Conservation (phyloP, 2,888 invertebrate species). For the Cyclophora albipunctata region DNA sequence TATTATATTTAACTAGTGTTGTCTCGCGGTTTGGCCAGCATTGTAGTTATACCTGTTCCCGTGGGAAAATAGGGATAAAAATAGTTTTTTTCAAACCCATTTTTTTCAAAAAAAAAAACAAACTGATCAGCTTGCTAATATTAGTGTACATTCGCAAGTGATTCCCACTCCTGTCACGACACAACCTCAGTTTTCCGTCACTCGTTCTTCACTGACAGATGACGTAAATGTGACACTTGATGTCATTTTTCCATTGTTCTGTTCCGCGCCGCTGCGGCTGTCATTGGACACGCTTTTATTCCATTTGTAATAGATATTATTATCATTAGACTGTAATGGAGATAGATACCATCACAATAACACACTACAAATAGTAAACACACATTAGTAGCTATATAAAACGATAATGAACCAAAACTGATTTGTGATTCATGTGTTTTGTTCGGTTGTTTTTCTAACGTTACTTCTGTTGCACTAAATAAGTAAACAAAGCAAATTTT, state of each 20-base stretch:
- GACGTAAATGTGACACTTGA: conserved; percentile 17
- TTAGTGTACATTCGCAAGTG: too few species aligned
- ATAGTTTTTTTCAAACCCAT: too few species aligned
- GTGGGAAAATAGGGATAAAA: too few species aligned
- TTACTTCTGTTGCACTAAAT: neutral
- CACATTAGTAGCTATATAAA: conserved; percentile 19
- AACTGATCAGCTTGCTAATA: too few species aligned
- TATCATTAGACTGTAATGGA: conserved; percentile 26
- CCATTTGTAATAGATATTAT: conserved; percentile 47
- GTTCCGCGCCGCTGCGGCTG: conserved; percentile 6
- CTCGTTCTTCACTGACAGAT: conserved; percentile 2
- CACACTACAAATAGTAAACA: conserved; percentile 20
- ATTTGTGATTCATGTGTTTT: neutral
- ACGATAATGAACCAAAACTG: conserved; percentile 20
- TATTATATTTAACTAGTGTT: too few species aligned
- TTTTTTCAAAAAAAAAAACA: too few species aligned
- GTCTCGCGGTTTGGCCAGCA: too few species aligned
- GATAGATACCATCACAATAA: conserved; percentile 31
- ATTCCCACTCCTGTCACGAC: neutral
- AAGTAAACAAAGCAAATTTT: conserved; percentile 5
- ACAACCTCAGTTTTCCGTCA: neutral
- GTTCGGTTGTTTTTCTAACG: neutral
- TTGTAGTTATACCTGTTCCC: too few species aligned
- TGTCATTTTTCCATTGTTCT: conserved; percentile 12
- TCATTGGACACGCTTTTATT: conserved; percentile 22